phyloP scores from a whole-genome alignment of 53 echinoderm and acorn worm genomes.

The Astropecten irregularis region DNA sequence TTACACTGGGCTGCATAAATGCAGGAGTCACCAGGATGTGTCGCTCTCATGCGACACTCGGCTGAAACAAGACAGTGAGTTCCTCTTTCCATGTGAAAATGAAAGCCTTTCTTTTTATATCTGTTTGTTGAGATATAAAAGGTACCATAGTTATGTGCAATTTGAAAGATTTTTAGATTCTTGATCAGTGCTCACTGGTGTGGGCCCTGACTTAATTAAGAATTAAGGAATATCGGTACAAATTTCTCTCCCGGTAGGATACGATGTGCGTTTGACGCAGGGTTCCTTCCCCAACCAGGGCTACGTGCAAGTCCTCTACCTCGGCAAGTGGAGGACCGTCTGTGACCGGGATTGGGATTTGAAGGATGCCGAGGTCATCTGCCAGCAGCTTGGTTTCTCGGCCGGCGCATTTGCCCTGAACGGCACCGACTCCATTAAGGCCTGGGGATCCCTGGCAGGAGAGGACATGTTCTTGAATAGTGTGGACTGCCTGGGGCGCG shows the following conservation, averaged over 20 bases:
- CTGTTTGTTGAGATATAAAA: not conserved
- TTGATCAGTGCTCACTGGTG: no score
- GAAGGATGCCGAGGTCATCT: slow-evolving; percentile 10
- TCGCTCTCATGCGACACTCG: slow-evolving; percentile 33
- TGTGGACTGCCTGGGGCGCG: slow-evolving; percentile 10
- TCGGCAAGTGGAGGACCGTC: slow-evolving; percentile 9
- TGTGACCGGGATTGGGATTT: slow-evolving; percentile 8
- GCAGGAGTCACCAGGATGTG: slow-evolving; percentile 5
- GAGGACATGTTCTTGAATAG: not conserved
- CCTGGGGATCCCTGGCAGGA: not conserved
- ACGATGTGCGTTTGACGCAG: slow-evolving; percentile 8
- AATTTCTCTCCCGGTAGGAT: not conserved
- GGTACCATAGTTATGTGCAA: not conserved
- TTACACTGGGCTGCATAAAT: not conserved
- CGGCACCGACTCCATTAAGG: not conserved
- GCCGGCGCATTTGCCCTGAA: not conserved
- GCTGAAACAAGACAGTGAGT: slow-evolving; percentile 15
- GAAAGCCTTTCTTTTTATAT: not conserved
- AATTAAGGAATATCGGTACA: no score
- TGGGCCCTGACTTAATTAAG: no score
- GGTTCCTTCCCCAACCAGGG: slow-evolving; percentile 36
- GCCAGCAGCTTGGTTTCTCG: slow-evolving; percentile 8
- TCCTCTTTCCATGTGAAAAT: not conserved
- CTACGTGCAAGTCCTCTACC: slow-evolving; percentile 22
- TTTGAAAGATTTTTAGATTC: no score